A percentile compares a stretch with the other conserved stretches of the same genome.
These are phyloP conservation scores for Drosophila demipolita DNA, from an alignment of 2,888 invertebrate genomes.

Conservation along the genomic window DNA sequence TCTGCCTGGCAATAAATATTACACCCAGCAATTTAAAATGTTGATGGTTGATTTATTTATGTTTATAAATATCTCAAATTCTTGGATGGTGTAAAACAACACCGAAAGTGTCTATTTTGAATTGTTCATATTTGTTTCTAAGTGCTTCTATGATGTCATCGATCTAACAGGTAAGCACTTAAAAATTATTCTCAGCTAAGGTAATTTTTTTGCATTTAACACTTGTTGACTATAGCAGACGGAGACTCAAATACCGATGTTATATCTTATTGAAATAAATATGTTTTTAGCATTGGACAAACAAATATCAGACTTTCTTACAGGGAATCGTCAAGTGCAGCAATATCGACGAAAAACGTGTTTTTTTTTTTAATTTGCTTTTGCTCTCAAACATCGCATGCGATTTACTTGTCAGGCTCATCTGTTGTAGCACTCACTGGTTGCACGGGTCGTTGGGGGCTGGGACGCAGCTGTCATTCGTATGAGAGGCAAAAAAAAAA, in stretches of 20 bases:
- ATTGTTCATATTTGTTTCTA: not conserved
- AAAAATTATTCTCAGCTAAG: not conserved
- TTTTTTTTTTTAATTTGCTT: constrained; percentile 26
- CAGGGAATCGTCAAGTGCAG: constrained; percentile 5
- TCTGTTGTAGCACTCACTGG: constrained; percentile 59
- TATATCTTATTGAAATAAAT: not conserved
- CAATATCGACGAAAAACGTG: not conserved
- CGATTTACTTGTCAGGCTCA: constrained; percentile 74
- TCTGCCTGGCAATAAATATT: constrained; percentile 64
- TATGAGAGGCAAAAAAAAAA: constrained; percentile 49
- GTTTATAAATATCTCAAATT: not conserved
- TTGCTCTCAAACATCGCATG: constrained; percentile 23
- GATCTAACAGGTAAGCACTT: not conserved
- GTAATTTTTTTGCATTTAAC: not conserved
- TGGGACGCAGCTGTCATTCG: constrained; percentile 57
- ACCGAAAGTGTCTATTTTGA: not conserved
- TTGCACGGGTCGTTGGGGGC: constrained; percentile 1
- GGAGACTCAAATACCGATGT: not conserved
- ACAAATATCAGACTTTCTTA: not conserved
- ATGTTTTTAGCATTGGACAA: not conserved
- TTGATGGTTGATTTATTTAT: not conserved
- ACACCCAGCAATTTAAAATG: constrained; percentile 24
- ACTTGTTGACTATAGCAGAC: not conserved
- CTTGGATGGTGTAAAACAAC: not conserved
- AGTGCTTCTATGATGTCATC: not conserved